phyloP scores from a whole-genome alignment of 2,888 invertebrate genomes.

The Aplocera efformata region DNA sequence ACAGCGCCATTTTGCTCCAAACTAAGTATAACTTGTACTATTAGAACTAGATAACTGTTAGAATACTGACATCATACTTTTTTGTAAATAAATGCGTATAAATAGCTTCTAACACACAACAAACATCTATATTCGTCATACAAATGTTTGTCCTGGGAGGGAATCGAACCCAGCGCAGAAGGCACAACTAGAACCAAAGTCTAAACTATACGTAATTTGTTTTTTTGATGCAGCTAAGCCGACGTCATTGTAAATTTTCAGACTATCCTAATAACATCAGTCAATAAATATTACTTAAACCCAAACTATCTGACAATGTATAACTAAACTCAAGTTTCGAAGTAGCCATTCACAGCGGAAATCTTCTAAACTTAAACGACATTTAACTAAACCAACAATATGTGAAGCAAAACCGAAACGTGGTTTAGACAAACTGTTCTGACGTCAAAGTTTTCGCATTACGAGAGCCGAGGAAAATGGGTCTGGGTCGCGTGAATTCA shows the following conservation, averaged over 20 bases:
- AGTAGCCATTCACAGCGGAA: constrained; percentile 8
- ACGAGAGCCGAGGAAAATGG: constrained; percentile 54
- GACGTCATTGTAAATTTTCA: no score
- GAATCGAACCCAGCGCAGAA: not conserved
- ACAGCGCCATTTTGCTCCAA: no score
- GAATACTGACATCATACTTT: not conserved
- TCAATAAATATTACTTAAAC: no score
- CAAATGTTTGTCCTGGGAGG: not conserved
- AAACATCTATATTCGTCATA: no score
- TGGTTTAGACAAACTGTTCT: constrained; percentile 35
- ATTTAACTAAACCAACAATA: constrained; percentile 20
- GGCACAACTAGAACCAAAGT: no score
- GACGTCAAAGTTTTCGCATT: constrained; percentile 74
- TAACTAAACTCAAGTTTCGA: no score
- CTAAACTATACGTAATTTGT: no score
- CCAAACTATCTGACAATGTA: no score
- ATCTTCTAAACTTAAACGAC: constrained; percentile 17
- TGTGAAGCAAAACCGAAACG: constrained; percentile 27
- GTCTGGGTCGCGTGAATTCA: constrained; percentile 56
- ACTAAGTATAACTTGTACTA: no score
- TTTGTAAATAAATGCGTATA: not conserved
- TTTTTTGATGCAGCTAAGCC: no score
- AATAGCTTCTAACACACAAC: not conserved
- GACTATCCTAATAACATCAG: no score
- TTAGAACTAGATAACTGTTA: no score